Base-by-base conservation (phyloP, 2,113 vertebrate genomes). In the Paramormyrops kingsleyae region DNA sequence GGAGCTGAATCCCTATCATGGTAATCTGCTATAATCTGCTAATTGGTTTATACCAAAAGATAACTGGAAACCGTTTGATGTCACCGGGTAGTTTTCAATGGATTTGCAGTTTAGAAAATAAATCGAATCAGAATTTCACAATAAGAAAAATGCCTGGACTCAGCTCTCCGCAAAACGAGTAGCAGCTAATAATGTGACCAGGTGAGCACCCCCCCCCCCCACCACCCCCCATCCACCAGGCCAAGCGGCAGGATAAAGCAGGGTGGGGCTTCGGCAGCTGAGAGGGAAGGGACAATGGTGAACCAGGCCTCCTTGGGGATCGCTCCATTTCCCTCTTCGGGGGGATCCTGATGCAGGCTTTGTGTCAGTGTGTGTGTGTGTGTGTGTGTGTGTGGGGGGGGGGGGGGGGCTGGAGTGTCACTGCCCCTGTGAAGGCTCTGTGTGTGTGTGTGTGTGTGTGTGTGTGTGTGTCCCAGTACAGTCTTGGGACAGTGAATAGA, bases 241-340 rank as follows among this genome's bases (percentile, higher is more conserved):
- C 83, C 17, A n/a, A 47, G 46, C 3, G 3, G 44, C 83, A 85
- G 83, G 88, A 88, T 59, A 89, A 59, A 77, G 87, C 74, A 21
- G 53, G 83, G 87, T 93, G 93, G 92, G 91, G 91, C 77, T 87
- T 86, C 89, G 90, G 91, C 74, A 91, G 93, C 90, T 93, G 59
- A 93, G 35, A 92, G 93, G 91, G 86, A 88, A 12, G 6, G 91
- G 89, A 95, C 93, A 95, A 94, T 94, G 93, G 90, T 49, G 47
- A 74, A 86, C 89, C 90, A n/a, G 83, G 39, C 87, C 59, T 59
- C 35, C 17, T 27, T 66, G 6, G 21, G 39, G 35, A 44, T 74
- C 62, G 44, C 42, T 27, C 44, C 83, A 84, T 8, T 49, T 21
- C 42, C 21, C 83, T 49, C 21, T 85, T 24, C 44, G 7, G 42